phyloP scores from a whole-genome alignment of 2,113 vertebrate species.

The Saimiri boliviensis region DNA sequence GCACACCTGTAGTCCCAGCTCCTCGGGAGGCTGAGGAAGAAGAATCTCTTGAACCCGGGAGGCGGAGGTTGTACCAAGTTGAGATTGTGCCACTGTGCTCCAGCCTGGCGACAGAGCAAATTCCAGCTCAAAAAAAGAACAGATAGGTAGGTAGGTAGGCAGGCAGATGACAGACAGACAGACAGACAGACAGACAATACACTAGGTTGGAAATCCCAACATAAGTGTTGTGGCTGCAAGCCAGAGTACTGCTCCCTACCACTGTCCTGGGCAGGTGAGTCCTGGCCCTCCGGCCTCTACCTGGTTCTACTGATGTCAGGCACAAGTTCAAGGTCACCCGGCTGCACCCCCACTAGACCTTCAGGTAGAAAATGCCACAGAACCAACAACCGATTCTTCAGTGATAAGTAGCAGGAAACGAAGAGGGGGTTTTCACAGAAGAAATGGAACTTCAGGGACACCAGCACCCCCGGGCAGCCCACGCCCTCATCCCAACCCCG shows the following conservation, averaged over 20 bases:
- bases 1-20: too few species aligned
- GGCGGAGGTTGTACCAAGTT: too few species aligned
- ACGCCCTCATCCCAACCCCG: background rate
- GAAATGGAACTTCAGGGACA: background rate
- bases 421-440: background rate
- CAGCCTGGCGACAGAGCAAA: too few species aligned
- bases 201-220: background rate
- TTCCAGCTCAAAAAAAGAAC: too few species aligned
- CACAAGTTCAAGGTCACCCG: background rate
- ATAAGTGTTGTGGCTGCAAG: fast-evolving
- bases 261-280: background rate
- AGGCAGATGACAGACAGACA: too few species aligned
- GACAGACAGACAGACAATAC: too few species aligned
- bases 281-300: background rate
- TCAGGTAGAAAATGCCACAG: background rate
- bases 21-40: too few species aligned
- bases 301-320: background rate
- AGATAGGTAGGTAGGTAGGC: too few species aligned
- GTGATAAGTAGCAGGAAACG: background rate
- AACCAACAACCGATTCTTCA: background rate
- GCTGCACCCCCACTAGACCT: background rate
- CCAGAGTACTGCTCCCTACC: background rate
- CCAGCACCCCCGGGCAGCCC: fast-evolving
- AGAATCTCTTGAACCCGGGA: too few species aligned
- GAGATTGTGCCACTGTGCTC: too few species aligned